Evolutionary conservation across 2,888 invertebrate species (phyloP).

Genomic region (Stramonita haemastoma): DNA sequence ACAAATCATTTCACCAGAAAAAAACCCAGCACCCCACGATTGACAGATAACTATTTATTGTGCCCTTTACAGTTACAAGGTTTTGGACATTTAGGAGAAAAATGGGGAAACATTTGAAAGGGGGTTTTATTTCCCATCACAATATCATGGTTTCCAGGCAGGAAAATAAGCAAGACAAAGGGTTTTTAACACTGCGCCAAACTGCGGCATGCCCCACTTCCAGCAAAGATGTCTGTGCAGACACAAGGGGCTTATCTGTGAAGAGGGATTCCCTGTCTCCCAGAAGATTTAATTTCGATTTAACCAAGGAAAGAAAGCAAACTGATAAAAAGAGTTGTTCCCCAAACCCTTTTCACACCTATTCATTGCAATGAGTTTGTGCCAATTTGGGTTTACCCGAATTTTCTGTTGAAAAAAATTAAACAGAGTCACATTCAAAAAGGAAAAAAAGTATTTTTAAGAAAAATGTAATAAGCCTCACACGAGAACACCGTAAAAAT

Average conservation of each 20-base stretch:
- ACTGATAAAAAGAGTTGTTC: too few species aligned
- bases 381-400: too few species aligned
- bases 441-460: too few species aligned
- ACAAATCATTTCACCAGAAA: not conserved
- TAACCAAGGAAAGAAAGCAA: not conserved
- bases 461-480: too few species aligned
- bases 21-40: not conserved
- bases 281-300: not conserved
- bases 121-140: not conserved
- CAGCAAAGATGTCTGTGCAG: not conserved
- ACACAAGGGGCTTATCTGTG: not conserved
- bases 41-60: not conserved
- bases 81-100: not conserved
- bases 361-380: too few species aligned
- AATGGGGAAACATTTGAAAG: constrained; percentile 6
- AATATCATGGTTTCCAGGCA: constrained; percentile 6
- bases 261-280: not conserved
- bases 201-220: not conserved
- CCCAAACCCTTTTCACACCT: too few species aligned
- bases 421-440: too few species aligned
- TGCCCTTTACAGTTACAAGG: not conserved
- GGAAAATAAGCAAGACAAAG: not conserved
- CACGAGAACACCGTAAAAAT: too few species aligned
- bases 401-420: too few species aligned
- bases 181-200: not conserved